Percentiles rank a stretch among this genome's conserved stretches.
Conservation (phyloP, 1,140 invertebrate species). For the Drosophila eugracilis region DNA sequence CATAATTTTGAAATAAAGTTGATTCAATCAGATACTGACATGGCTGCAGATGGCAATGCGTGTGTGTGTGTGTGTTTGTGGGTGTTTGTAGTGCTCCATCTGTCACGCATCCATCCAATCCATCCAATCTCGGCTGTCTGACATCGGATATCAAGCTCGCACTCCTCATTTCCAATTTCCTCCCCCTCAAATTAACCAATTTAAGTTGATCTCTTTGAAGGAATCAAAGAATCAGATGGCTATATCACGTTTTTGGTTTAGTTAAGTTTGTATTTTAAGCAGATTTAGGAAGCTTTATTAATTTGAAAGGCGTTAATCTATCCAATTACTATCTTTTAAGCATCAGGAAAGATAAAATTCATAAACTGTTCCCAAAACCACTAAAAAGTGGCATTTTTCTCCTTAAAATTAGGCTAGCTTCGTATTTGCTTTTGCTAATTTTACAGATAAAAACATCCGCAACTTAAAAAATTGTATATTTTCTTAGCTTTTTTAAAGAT, state of each 20-base stretch:
- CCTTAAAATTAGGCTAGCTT: no score
- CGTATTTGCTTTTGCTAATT: no score
- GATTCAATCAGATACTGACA: slow-evolving; percentile 77
- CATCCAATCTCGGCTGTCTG: slow-evolving; percentile 55
- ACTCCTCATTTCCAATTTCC: neutral
- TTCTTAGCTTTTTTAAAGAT: no score
- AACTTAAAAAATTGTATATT: no score
- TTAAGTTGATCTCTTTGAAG: slow-evolving; percentile 17
- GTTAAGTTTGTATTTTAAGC: neutral
- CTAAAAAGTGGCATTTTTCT: no score
- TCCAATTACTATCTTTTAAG: no score
- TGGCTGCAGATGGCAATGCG: slow-evolving; percentile 14
- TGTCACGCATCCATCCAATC: slow-evolving; percentile 74
- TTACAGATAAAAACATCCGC: no score
- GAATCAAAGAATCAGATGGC: neutral
- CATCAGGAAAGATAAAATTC: no score
- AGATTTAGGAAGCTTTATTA: neutral
- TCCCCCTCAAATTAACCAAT: slow-evolving; percentile 36
- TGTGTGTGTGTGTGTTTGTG: slow-evolving; percentile 25
- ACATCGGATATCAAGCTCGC: slow-evolving; percentile 32
- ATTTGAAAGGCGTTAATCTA: no score
- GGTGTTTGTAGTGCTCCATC: slow-evolving; percentile 54
- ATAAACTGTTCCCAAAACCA: no score
- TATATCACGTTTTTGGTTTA: neutral
- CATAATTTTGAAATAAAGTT: slow-evolving; percentile 84